Percentiles rank a stretch among this genome's conserved stretches.
phyloP scores from a whole-genome alignment of 2,888 invertebrate genomes.

The Patella depressa region DNA sequence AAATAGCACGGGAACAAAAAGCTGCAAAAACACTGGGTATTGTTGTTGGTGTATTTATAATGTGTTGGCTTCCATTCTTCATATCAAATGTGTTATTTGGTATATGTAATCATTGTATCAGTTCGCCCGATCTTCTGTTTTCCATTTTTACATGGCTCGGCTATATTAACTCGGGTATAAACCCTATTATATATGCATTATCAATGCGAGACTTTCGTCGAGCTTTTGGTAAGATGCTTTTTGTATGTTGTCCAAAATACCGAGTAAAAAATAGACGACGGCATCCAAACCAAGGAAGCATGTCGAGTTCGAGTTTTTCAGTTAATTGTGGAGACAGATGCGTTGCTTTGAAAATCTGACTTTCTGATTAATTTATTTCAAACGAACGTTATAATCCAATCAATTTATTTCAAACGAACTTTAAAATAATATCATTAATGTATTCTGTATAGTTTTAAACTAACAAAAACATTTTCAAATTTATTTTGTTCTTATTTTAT shows the following conservation, averaged over 20 bases:
- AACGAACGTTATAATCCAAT: no score
- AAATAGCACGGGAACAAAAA: slow-evolving; percentile 97
- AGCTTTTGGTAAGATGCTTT: slow-evolving; percentile 92
- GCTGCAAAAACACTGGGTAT: slow-evolving; percentile 97
- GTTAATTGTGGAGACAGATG: slow-evolving; percentile 42
- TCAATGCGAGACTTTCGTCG: slow-evolving; percentile 94
- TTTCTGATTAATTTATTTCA: no score
- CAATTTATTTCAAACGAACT: no score
- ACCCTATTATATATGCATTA: slow-evolving; percentile 96
- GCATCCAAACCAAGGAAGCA: slow-evolving; percentile 44
- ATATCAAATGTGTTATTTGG: slow-evolving; percentile 93
- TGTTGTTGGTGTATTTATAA: slow-evolving; percentile 96
- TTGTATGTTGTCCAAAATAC: slow-evolving; percentile 72
- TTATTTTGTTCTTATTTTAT: no score
- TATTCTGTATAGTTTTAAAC: no score
- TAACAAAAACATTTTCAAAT: no score
- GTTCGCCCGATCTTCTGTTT: slow-evolving; percentile 59
- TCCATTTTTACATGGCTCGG: slow-evolving; percentile 71
- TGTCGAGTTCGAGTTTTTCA: slow-evolving; percentile 55
- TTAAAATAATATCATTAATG: no score
- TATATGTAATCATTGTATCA: slow-evolving; percentile 79
- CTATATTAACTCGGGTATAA: slow-evolving; percentile 71
- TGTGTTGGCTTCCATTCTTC: slow-evolving; percentile 98
- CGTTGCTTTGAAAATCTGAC: slow-evolving; percentile 38
- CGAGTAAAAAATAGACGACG: slow-evolving; percentile 39